Conservation (phyloP, 2,113 vertebrate genomes). For the Drymodes brunneopygia region DNA sequence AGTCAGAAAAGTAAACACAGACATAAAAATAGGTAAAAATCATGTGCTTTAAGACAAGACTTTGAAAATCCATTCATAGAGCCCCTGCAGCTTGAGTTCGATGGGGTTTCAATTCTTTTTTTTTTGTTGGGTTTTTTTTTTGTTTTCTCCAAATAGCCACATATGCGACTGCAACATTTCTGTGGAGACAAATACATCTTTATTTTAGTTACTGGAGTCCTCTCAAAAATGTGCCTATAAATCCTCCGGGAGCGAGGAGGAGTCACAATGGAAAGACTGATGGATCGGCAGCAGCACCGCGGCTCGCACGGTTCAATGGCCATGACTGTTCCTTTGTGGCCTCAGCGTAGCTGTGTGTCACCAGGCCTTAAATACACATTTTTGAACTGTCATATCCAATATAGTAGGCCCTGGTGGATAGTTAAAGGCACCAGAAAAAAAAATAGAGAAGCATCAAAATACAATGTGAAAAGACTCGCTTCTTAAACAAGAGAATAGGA, state of each 20-base stretch:
- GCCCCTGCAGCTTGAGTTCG: neutral
- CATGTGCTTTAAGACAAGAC: neutral
- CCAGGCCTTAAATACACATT: slow-evolving; percentile 6
- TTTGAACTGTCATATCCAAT: slow-evolving; percentile 17
- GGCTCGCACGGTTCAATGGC: neutral
- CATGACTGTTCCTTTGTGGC: slow-evolving; percentile 27
- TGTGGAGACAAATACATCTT: slow-evolving; percentile 44
- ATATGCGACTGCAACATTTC: neutral
- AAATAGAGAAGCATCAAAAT: slow-evolving; percentile 16
- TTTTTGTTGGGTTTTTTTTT: neutral
- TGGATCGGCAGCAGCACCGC: neutral
- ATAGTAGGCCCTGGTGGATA: slow-evolving; percentile 10
- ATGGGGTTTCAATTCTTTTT: neutral
- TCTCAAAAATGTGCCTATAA: slow-evolving; percentile 46
- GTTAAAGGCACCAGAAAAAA: slow-evolving; percentile 8
- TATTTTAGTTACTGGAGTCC: slow-evolving; percentile 50
- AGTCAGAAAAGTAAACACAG: neutral
- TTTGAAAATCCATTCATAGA: neutral
- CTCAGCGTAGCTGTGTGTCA: neutral
- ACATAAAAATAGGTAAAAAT: neutral
- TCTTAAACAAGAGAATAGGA: neutral
- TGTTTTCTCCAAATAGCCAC: neutral
- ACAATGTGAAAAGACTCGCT: neutral
- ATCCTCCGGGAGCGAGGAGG: neutral
- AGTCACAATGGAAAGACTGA: slow-evolving; percentile 49